These are phyloP conservation scores for Sphecodes monilicornis DNA, from an alignment of 2,888 invertebrate species.

Conservation along the genomic window DNA sequence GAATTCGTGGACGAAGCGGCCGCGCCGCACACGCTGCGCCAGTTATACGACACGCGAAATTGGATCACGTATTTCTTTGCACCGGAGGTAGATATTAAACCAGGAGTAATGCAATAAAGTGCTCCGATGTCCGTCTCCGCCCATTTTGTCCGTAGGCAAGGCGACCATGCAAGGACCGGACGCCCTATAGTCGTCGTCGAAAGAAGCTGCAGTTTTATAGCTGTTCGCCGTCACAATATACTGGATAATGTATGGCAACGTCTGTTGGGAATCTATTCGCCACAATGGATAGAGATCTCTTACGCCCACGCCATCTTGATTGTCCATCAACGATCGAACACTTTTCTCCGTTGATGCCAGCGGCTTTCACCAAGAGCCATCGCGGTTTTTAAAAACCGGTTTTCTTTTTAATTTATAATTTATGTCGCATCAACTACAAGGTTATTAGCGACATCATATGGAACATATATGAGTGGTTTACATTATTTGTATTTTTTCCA, in stretches of 20 bases:
- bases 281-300: not conserved
- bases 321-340: not conserved
- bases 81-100: constrained; percentile 51
- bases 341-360: not conserved
- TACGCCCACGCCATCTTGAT: not conserved
- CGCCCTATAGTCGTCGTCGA: constrained; percentile 33
- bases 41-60: constrained; percentile 40
- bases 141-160: constrained; percentile 24
- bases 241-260: constrained; percentile 43
- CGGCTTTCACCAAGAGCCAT: not conserved
- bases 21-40: not conserved
- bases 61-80: constrained; percentile 62
- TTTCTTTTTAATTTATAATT: no score
- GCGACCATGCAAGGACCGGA: not conserved
- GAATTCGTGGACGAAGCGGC: constrained; percentile 19
- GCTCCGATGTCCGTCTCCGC: constrained; percentile 16
- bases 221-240: constrained; percentile 31
- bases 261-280: constrained; percentile 20
- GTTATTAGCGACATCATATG: no score
- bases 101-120: constrained; percentile 56
- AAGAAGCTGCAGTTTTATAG: constrained; percentile 42
- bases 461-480: no score
- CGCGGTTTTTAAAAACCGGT: not conserved
- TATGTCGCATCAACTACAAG: no score
- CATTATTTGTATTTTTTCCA: no score